Base-by-base conservation (phyloP, 2,888 invertebrate genomes). In the Abrostola tripartita region DNA sequence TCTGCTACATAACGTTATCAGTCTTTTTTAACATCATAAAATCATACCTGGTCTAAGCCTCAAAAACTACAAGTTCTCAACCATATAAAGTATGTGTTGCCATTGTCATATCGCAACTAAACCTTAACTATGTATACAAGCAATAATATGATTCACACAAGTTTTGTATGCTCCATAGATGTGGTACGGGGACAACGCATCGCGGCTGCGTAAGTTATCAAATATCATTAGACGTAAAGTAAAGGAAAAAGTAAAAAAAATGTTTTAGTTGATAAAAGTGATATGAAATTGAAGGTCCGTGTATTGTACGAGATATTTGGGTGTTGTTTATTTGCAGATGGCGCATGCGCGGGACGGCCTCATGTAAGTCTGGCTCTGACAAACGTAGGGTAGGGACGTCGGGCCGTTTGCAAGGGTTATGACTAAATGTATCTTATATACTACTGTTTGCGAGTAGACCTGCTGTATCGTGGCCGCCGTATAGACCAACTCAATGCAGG, bases 271-370 rank as follows among this genome's bases (percentile, higher is more conserved):
- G 42, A 63, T 55, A n/a, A 65, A 66, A 60, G 60, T 66, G 67
- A 66, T 50, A 52, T 60, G 51, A 51, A 14, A 51, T 56, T 69
- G 71, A 65, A 76, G 76, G 76, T 76, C 72, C 71, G 44, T 44
- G 14, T 65, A 65, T 62, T 73, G 73, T 71, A 73, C 69, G 65
- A 75, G 69, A 69, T 73, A 57, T 77, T 77, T 40, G 69, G 75
- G 78, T 75, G 63, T 77, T 77, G 64, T 75, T 73, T 75, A 69
- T 75, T 75, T 73, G 47, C 75, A 75, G 78, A 74, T 75, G 78
- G 78, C 59, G 78, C 52, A 52, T 42, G 35, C 54, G 59, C 74
- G 63, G 61, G 57, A 42, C 64, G 63, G 77, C 63, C 66, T 68
- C 77, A 74, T 76, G 75, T 75, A 75, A 75, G 75, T 73, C 61